phyloP scores from a whole-genome alignment of 1,140 invertebrate species.

The Mactra quadrangularis region DNA sequence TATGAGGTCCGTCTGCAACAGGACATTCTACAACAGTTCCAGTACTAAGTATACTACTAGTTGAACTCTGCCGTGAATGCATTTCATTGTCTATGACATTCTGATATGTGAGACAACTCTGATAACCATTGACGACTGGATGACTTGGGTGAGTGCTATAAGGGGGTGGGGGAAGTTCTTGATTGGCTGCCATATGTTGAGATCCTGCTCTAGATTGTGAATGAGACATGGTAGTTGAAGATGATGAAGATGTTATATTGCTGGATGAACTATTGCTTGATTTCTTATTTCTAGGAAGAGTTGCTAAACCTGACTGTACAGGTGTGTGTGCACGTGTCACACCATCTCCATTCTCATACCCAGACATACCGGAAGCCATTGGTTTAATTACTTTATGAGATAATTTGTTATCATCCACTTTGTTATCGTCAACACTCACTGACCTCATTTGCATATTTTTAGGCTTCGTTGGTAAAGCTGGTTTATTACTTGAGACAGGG shows the following conservation, averaged over 20 bases:
- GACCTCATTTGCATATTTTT: slow-evolving; percentile 45
- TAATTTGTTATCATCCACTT: slow-evolving; percentile 12
- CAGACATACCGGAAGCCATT: slow-evolving; percentile 59
- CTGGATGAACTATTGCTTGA: slow-evolving; percentile 21
- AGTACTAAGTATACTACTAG: slow-evolving; percentile 54
- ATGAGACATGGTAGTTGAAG: slow-evolving; percentile 28
- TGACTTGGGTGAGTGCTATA: slow-evolving; percentile 25
- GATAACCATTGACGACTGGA: slow-evolving; percentile 19
- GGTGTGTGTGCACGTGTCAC: slow-evolving; percentile 70
- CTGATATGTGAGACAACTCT: slow-evolving; percentile 59
- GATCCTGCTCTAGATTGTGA: slow-evolving; percentile 35
- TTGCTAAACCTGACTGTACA: slow-evolving; percentile 79
- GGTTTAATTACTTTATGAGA: slow-evolving; percentile 74
- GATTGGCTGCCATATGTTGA: slow-evolving; percentile 21
- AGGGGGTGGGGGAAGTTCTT: slow-evolving; percentile 38
- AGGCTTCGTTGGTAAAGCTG: slow-evolving; percentile 45
- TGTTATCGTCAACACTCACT: slow-evolving; percentile 56
- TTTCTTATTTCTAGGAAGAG: slow-evolving; percentile 78
- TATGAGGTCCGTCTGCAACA: slow-evolving; percentile 21
- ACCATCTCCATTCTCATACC: slow-evolving; percentile 71
- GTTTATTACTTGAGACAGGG: slow-evolving; percentile 40
- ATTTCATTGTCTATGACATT: slow-evolving; percentile 51
- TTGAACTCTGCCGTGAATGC: slow-evolving; percentile 56
- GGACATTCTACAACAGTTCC: slow-evolving; percentile 52
- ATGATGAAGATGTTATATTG: slow-evolving; percentile 3